Base-by-base conservation (phyloP, 2,113 vertebrate genomes). In the Barnardius zonarius region DNA sequence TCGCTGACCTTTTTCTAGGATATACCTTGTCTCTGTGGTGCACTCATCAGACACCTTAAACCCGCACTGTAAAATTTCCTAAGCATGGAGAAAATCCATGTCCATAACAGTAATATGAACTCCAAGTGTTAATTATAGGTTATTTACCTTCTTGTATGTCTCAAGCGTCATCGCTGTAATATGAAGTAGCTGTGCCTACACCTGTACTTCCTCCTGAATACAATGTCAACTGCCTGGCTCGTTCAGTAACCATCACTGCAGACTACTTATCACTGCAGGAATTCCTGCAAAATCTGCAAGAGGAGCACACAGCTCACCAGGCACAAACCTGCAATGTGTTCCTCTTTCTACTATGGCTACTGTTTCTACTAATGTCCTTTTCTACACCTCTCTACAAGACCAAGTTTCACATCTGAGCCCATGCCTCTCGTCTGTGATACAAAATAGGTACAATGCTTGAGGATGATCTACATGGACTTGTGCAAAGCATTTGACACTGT, bases 321-420 rank as follows among this genome's bases (percentile, higher is more conserved):
- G 23, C 46, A 16, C 14, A 20, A 6, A 5, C 15, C 39, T 19
- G 73, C 28, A 20, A 4, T 1, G 27, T 0, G 0, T 33, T 44
- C 22, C 24, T 27, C 59, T 15, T 54, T 17, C 46, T 48, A 4
- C 68, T 15, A 13, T 6, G 0, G 13, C 17, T 1, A 5, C 51
- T 3, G 4, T 6, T 67, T 20, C 68, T 48, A 25, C n/a, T 24
- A 9, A 4, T 3, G 14, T 4, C 11, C 15, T 31, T n/a, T 57
- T 15, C 72, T 23, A 27, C 76, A 13, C n/a, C 12, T 15, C 74
- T 37, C 28, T 3, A 2, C 41, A 49, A 67, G 5, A 59, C 5
- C 41, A 13, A 30, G 27, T 6, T 25, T 14, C 52, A 15, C 27
- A 67, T 2, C 55, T 35, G 23, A 37, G 41, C 23, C 23, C 46